These are phyloP conservation scores for Tinamus guttatus DNA, from an alignment of 2,113 vertebrate genomes.

Conservation along the genomic window DNA sequence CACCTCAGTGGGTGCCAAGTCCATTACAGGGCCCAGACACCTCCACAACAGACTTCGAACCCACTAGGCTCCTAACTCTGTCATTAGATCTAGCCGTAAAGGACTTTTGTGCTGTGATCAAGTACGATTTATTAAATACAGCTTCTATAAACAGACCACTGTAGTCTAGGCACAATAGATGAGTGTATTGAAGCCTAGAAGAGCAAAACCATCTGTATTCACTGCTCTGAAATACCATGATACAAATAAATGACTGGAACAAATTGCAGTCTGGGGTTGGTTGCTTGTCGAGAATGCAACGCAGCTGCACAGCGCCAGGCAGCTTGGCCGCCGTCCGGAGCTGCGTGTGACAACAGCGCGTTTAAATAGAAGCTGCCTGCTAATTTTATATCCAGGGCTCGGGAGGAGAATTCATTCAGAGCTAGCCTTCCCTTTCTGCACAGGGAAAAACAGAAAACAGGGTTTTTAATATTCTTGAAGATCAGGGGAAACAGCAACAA, in stretches of 20 bases:
- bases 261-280: neutral
- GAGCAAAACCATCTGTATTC: constrained; percentile 58
- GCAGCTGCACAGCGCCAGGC: accelerated
- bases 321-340: neutral
- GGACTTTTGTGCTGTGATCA: constrained; percentile 62
- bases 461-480: neutral
- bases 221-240: constrained; percentile 43
- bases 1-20: neutral
- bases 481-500: neutral
- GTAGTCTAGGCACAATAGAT: constrained; percentile 59
- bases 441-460: neutral
- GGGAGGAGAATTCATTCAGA: neutral
- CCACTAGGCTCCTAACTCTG: constrained; percentile 60
- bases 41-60: neutral
- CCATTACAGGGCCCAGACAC: neutral
- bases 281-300: neutral
- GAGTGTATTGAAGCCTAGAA: constrained; percentile 53
- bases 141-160: constrained; percentile 54
- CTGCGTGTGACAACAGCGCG: neutral
- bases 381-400: neutral
- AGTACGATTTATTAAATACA: constrained; percentile 53
- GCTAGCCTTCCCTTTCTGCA: neutral
- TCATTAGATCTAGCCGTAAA: constrained; percentile 64
- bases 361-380: neutral
- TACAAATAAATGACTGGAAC: constrained; percentile 61